Percentiles rank a stretch among this genome's conserved stretches.
phyloP scores from a whole-genome alignment of 2,797 vertebrate genomes.

The Streptopelia turtur region DNA sequence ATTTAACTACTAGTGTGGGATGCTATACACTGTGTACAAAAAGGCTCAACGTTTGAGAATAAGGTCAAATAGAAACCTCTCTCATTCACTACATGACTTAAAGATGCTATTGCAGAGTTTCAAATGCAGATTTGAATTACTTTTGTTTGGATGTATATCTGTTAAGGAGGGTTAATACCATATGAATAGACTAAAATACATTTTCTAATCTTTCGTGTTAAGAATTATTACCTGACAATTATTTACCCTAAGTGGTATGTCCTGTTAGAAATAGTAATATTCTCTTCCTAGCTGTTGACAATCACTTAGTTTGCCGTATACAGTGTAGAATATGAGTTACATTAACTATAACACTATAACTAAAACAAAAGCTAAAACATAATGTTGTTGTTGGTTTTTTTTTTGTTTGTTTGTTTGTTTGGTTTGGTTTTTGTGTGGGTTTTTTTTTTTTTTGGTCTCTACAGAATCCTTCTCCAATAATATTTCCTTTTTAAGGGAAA shows the following conservation, averaged over 20 bases:
- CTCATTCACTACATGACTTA: not conserved
- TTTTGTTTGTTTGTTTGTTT: not conserved
- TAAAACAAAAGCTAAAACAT: not conserved
- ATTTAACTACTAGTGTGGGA: not conserved
- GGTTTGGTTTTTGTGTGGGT: no score
- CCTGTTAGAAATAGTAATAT: not conserved
- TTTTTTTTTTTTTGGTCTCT: not conserved
- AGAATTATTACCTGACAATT: not conserved
- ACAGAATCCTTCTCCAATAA: not conserved
- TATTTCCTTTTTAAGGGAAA: not conserved
- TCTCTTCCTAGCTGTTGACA: not conserved
- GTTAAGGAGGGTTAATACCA: not conserved
- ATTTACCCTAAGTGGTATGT: not conserved
- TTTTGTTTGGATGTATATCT: not conserved
- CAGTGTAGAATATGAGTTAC: not conserved
- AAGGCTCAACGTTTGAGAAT: not conserved
- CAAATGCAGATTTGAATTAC: not conserved
- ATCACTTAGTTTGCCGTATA: not conserved
- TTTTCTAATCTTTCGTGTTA: not conserved
- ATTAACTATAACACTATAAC: not conserved
- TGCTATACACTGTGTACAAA: not conserved
- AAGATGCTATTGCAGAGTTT: not conserved
- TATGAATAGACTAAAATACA: fast-evolving
- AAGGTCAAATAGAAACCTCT: not conserved
- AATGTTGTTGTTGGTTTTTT: fast-evolving